Conservation (phyloP, 2,113 vertebrate genomes). For the Australoheros scitulus region DNA sequence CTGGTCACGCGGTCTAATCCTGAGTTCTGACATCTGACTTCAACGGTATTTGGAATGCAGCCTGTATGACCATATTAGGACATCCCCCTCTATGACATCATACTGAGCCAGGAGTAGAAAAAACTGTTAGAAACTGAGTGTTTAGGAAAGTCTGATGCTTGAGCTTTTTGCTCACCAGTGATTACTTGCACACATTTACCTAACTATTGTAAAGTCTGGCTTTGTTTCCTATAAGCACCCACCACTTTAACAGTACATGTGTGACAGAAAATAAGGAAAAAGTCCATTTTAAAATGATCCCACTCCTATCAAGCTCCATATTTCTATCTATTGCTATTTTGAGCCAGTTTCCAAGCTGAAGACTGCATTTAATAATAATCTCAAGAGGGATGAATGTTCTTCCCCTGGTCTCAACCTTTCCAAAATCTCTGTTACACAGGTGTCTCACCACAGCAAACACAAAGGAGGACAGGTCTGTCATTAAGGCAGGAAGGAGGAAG, state of each 20-base stretch:
- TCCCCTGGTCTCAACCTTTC: not conserved
- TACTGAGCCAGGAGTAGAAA: not conserved
- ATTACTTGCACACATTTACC: not conserved
- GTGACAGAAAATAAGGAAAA: not conserved
- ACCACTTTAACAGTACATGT: not conserved
- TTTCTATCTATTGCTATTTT: not conserved
- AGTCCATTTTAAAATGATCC: not conserved
- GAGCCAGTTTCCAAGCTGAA: not conserved
- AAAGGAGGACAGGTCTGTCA: constrained; percentile 48
- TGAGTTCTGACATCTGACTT: not conserved
- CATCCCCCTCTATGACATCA: not conserved
- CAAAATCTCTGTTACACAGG: constrained; percentile 1
- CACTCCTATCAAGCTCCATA: not conserved
- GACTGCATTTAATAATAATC: not conserved
- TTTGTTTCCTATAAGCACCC: not conserved
- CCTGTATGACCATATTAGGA: not conserved
- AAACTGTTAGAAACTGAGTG: not conserved
- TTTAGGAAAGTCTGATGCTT: not conserved
- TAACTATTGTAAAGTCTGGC: not conserved
- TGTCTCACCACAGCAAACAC: constrained; percentile 35
- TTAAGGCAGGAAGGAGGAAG: constrained; percentile 53
- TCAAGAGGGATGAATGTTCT: not conserved
- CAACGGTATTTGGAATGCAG: not conserved
- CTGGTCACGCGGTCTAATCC: not conserved
- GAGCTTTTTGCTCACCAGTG: not conserved